Evolutionary conservation across 2,113 vertebrate genomes (phyloP).

Genomic region (Cranoglanis bouderius): DNA sequence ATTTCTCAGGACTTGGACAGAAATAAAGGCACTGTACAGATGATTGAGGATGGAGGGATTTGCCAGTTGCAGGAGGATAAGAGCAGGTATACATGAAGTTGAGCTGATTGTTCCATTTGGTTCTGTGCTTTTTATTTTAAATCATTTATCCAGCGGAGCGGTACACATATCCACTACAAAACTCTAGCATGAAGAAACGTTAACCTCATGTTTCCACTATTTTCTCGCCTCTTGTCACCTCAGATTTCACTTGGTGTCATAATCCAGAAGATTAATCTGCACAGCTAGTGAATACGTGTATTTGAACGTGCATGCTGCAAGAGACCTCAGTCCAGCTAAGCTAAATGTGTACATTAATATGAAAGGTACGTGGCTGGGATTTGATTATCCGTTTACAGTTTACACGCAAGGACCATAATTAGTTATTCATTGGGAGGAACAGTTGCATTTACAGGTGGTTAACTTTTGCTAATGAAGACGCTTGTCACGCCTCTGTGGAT

Average conservation of each 20-base stretch:
- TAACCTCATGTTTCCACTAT: background rate
- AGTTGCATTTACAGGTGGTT: background rate
- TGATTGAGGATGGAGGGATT: conserved; percentile 15
- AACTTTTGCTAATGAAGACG: background rate
- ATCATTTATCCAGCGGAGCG: background rate
- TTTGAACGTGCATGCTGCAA: conserved; percentile 33
- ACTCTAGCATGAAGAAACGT: background rate
- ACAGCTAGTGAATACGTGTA: conserved; percentile 11
- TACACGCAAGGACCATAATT: background rate
- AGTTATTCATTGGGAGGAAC: background rate
- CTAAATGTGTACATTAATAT: conserved; percentile 10
- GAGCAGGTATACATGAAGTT: background rate
- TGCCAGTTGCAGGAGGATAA: background rate
- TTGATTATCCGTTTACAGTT: conserved; percentile 5
- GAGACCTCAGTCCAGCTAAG: conserved; percentile 23
- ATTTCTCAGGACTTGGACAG: conserved; percentile 95
- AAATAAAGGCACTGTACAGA: conserved; percentile 75
- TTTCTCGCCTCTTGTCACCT: background rate
- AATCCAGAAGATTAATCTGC: background rate
- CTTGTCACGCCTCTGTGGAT: background rate
- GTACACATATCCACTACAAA: conserved; percentile 6
- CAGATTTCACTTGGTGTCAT: background rate
- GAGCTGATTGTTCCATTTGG: background rate
- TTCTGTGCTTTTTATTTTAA: background rate
- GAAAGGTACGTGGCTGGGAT: background rate